These are phyloP conservation scores for Corella eumyota DNA, from an alignment of 23 tunicate species.

Conservation along the genomic window DNA sequence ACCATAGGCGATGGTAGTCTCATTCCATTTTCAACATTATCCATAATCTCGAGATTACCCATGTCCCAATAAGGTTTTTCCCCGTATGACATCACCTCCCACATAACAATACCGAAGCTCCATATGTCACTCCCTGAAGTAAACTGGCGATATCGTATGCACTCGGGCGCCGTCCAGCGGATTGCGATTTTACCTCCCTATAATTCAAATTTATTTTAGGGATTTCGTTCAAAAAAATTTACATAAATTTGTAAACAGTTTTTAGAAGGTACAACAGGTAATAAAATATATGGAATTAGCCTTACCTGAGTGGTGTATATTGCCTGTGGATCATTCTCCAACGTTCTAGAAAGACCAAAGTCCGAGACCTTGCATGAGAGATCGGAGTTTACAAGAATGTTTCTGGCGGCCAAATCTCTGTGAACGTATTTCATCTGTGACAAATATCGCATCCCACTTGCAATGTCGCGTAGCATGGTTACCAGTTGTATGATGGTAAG, in stretches of 20 bases:
- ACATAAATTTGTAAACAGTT: background rate
- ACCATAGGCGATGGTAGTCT: constrained; percentile 86
- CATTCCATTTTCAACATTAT: constrained; percentile 69
- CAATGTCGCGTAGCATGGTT: constrained; percentile 60
- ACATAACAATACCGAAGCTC: constrained; percentile 95
- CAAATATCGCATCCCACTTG: constrained; percentile 86
- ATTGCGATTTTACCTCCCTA: constrained; percentile 98
- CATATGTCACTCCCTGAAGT: constrained; percentile 95
- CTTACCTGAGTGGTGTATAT: constrained; percentile 92
- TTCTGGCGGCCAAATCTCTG: constrained; percentile 94
- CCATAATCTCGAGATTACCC: constrained; percentile 75
- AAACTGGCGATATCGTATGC: constrained; percentile 62
- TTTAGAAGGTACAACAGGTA: too few species aligned
- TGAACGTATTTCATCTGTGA: constrained; percentile 72
- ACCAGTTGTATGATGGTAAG: constrained; percentile 36
- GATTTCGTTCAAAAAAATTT: background rate
- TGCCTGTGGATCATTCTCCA: constrained; percentile 88
- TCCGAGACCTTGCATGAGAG: constrained; percentile 85
- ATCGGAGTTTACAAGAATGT: constrained; percentile 77
- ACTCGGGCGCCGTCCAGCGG: constrained; percentile 99
- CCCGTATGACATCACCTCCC: constrained; percentile 99
- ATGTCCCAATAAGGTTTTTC: constrained; percentile 99
- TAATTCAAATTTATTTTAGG: constrained; percentile 1
- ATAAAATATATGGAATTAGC: too few species aligned
- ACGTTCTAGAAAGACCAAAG: constrained; percentile 82